phyloP scores from a whole-genome alignment of 2,797 vertebrate genomes.

The Enteromius mattozi region DNA sequence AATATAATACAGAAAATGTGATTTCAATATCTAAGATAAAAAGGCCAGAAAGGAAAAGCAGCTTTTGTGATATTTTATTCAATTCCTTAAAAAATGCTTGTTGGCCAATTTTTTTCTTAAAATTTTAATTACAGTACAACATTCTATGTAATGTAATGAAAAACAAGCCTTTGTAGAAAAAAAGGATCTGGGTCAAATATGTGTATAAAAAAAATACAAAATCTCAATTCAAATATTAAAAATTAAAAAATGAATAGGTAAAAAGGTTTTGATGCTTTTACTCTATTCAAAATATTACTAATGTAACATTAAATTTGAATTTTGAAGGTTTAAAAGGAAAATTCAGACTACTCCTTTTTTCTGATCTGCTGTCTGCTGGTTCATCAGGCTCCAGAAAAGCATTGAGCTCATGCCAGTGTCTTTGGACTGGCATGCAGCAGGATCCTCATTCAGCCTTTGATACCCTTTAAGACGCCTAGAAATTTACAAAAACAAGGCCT shows the following conservation, averaged over 20 bases:
- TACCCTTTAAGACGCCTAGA: constrained; percentile 78
- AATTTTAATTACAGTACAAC: not conserved
- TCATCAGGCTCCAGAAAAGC: constrained; percentile 77
- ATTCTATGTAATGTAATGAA: not conserved
- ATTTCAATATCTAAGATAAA: not conserved
- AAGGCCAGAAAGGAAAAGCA: not conserved
- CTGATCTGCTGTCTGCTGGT: constrained; percentile 70
- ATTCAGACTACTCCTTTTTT: constrained; percentile 58
- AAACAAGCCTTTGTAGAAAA: not conserved
- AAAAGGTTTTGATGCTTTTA: not conserved
- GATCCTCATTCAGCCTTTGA: constrained; percentile 69
- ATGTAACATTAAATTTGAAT: not conserved
- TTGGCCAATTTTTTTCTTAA: not conserved
- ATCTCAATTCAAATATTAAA: not conserved
- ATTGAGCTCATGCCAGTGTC: constrained; percentile 63
- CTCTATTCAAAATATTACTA: not conserved
- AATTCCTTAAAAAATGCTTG: not conserved
- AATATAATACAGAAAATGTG: not conserved
- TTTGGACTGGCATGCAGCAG: constrained; percentile 57
- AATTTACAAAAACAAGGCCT: constrained; percentile 30
- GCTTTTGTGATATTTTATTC: constrained; percentile 44
- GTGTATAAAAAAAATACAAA: constrained; percentile 32
- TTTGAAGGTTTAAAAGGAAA: not conserved
- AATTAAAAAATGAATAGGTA: not conserved
- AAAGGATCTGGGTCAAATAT: constrained; percentile 24